Conservation (phyloP, 1,140 invertebrate species). For the Eufriesea mexicana region DNA sequence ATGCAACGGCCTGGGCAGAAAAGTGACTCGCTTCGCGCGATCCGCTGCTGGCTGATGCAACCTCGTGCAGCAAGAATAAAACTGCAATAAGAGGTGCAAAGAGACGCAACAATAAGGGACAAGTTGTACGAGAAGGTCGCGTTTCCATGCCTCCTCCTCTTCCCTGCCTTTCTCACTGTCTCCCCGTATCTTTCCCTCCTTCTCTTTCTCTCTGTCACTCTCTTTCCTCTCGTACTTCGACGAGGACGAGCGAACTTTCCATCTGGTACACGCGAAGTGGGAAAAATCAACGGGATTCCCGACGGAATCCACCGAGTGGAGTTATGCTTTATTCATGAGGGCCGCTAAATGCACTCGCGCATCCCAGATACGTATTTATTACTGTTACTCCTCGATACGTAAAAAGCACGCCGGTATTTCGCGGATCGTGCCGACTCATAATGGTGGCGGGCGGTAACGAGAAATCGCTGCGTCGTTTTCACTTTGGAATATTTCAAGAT, state of each 20-base stretch:
- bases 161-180: no score
- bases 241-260: slow-evolving; percentile 19
- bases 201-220: not conserved
- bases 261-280: slow-evolving; percentile 24
- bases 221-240: not conserved
- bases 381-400: slow-evolving; percentile 22
- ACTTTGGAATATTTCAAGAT: slow-evolving; percentile 34
- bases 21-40: slow-evolving; percentile 11
- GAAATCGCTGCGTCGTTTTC: not conserved
- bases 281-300: slow-evolving; percentile 53
- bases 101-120: slow-evolving; percentile 43
- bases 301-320: slow-evolving; percentile 35
- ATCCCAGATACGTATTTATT: slow-evolving; percentile 59
- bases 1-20: slow-evolving; percentile 20
- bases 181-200: not conserved
- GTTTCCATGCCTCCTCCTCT: not conserved
- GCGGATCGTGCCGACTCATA: slow-evolving; percentile 41
- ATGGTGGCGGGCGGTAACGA: not conserved
- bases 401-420: slow-evolving; percentile 36
- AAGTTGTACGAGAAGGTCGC: slow-evolving; percentile 36
- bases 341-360: slow-evolving; percentile 61
- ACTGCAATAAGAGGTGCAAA: slow-evolving; percentile 39
- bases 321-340: slow-evolving; percentile 67
- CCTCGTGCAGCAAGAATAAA: slow-evolving; percentile 5
- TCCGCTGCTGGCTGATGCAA: not conserved